A percentile compares a stretch with the other conserved stretches of the same genome.
Evolutionary conservation across 2,888 invertebrate genomes (phyloP).

Genomic region (Spicauda simplicius): DNA sequence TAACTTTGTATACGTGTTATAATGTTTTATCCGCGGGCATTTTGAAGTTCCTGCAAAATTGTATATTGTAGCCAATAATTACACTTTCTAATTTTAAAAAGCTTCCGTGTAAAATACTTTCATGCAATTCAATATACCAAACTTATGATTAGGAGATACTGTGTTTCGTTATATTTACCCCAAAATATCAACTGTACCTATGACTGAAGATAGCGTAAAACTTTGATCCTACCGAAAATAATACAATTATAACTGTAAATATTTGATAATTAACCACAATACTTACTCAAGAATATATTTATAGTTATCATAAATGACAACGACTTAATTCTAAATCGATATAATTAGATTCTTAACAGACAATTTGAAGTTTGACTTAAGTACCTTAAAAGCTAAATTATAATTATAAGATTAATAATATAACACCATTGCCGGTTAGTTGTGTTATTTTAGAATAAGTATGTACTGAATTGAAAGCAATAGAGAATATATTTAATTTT

Average conservation of each 20-base stretch:
- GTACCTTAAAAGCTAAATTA: constrained; percentile 34
- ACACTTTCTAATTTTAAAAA: constrained; percentile 16
- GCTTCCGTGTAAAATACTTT: constrained; percentile 36
- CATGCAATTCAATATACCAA: constrained; percentile 41
- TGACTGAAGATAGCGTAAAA: constrained; percentile 74
- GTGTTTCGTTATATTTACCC: constrained; percentile 36
- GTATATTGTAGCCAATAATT: constrained; percentile 13
- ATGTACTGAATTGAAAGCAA: constrained; percentile 50
- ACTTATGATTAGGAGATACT: constrained; percentile 51
- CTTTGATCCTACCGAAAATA: constrained; percentile 58
- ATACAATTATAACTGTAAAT: constrained; percentile 40
- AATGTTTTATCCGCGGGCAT: constrained; percentile 41
- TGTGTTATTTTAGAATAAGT: constrained; percentile 41
- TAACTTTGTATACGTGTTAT: constrained; percentile 52
- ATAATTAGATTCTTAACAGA: constrained; percentile 62
- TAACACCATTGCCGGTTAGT: constrained; percentile 71
- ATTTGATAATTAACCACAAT: constrained; percentile 42
- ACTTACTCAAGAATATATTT: constrained; percentile 42
- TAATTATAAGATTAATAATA: constrained; percentile 41
- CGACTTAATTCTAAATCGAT: constrained; percentile 83
- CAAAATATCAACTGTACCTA: constrained; percentile 61
- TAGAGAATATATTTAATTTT: constrained; percentile 49
- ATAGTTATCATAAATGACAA: constrained; percentile 69
- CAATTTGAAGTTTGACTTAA: constrained; percentile 36
- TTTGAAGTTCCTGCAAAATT: constrained; percentile 38